Percentiles rank a stretch among this genome's conserved stretches.
Conservation (phyloP, 2,797 vertebrate genomes). For the Lycodopsis pacificus region DNA sequence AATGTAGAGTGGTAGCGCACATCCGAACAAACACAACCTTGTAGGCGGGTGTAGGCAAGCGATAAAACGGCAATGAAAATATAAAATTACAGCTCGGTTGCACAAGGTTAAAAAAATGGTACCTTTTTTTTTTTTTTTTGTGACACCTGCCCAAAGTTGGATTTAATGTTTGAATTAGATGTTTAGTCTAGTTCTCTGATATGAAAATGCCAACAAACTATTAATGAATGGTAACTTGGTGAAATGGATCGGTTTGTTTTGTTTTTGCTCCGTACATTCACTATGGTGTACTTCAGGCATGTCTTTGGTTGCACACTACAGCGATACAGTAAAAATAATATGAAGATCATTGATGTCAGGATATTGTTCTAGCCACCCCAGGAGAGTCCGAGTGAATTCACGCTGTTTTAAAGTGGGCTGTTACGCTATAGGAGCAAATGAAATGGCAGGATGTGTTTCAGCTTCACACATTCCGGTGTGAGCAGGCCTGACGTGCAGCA, state of each 20-base stretch:
- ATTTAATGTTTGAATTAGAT: background rate
- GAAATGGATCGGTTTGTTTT: background rate
- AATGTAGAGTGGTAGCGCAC: background rate
- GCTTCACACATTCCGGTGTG: constrained; percentile 55
- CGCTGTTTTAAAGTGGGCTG: constrained; percentile 65
- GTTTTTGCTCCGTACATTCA: background rate
- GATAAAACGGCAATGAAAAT: background rate
- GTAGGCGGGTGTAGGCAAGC: background rate
- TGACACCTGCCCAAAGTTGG: background rate
- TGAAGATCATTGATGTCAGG: constrained; percentile 20
- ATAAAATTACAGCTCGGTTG: background rate
- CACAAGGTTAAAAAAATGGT: background rate
- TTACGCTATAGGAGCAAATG: constrained; percentile 48
- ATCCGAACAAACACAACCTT: background rate
- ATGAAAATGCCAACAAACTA: background rate
- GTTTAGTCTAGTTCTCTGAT: constrained; percentile 1
- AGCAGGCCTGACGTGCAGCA: constrained; percentile 33
- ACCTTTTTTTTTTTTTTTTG: too few species aligned
- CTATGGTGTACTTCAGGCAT: background rate
- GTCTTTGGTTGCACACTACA: background rate
- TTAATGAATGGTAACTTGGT: background rate
- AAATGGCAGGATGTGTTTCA: constrained; percentile 63
- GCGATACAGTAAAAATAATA: constrained; percentile 22
- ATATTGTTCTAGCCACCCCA: constrained; percentile 22
- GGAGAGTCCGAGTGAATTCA: constrained; percentile 36